phyloP scores from a whole-genome alignment of 2,888 invertebrate genomes.

The Augiades crinisus region DNA sequence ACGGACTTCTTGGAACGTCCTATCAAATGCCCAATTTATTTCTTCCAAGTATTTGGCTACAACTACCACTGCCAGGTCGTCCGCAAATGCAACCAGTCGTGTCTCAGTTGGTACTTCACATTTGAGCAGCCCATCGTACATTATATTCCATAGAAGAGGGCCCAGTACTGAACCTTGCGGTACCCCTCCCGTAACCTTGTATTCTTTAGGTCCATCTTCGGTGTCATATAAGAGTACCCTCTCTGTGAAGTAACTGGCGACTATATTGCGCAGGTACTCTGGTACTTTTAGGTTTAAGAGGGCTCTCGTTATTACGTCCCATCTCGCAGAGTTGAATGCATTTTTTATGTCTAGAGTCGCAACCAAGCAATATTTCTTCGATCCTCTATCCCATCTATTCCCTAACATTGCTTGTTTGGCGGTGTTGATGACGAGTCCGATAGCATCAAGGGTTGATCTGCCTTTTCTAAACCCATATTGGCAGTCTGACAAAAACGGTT shows the following conservation, averaged over 20 bases:
- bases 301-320: background rate
- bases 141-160: no score
- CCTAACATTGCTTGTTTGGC: background rate
- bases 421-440: background rate
- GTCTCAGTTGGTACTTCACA: no score
- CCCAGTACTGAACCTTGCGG: no score
- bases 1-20: no score
- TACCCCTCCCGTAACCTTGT: no score
- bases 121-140: no score
- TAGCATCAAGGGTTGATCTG: background rate
- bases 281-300: background rate
- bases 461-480: background rate
- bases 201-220: no score
- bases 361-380: background rate
- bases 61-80: no score
- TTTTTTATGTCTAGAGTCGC: background rate
- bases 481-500: background rate
- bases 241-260: background rate
- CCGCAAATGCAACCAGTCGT: no score
- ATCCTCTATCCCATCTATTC: background rate
- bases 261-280: background rate
- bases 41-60: no score
- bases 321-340: background rate
- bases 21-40: no score
- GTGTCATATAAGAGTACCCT: no score